Conservation (phyloP, 2,113 vertebrate genomes). For the Melanotaenia duboulayi region DNA sequence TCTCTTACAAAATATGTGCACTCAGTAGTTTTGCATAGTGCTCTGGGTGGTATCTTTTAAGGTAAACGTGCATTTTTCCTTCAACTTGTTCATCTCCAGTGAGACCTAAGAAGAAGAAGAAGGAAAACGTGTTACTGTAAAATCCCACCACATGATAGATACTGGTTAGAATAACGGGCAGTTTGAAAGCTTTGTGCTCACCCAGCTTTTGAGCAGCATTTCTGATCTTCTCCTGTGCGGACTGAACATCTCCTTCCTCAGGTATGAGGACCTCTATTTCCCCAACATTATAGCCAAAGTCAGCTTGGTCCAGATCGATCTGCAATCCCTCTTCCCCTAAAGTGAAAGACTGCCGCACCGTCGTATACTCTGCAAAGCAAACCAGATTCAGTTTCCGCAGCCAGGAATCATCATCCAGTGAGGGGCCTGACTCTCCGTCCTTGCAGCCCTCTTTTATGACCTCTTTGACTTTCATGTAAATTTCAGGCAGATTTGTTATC, state of each 20-base stretch:
- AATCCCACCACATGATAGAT: not conserved
- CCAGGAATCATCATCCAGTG: constrained; percentile 65
- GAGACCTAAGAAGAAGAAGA: constrained; percentile 69
- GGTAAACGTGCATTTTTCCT: constrained; percentile 88
- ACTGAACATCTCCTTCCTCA: constrained; percentile 72
- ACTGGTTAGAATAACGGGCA: not conserved
- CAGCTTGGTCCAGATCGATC: constrained; percentile 83
- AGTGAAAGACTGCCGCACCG: constrained; percentile 73
- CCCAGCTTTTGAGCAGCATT: constrained; percentile 75
- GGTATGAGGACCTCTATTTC: constrained; percentile 83
- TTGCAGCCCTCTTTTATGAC: constrained; percentile 47
- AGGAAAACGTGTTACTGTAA: not conserved
- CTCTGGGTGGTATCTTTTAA: constrained; percentile 81
- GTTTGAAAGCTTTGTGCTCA: constrained; percentile 44
- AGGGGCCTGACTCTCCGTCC: constrained; percentile 22
- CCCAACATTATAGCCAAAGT: constrained; percentile 83
- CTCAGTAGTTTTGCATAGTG: constrained; percentile 82
- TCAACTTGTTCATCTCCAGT: constrained; percentile 73
- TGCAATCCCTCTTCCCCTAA: constrained; percentile 70
- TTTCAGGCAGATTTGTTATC: constrained; percentile 76
- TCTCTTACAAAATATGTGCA: constrained; percentile 66
- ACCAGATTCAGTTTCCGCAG: constrained; percentile 64
- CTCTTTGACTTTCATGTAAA: constrained; percentile 71
- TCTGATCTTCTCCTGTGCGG: constrained; percentile 77
- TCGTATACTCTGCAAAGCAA: constrained; percentile 82